Base-by-base conservation (phyloP, 2,888 invertebrate genomes). In the Zhengitettix transpicula region DNA sequence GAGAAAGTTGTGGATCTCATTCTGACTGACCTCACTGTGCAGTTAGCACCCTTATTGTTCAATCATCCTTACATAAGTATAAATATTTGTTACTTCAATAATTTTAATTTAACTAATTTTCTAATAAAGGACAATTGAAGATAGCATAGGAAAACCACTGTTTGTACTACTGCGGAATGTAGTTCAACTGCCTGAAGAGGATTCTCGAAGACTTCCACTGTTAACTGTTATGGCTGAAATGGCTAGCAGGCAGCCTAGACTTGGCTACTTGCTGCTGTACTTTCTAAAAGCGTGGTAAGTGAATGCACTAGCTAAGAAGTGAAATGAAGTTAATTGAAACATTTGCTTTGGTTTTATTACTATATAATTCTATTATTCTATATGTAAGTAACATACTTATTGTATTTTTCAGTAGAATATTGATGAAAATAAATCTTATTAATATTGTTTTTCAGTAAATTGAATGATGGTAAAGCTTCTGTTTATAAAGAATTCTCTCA, bases 401-500 rank as follows among this genome's bases (percentile, higher is more conserved):
- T 7, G 7, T 28, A 2, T 28, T 28, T 28, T 28, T 28, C n/a
- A n/a, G n/a, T 28, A 28, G 2, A 28, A 28, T 28, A 28, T 7
- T 28, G 28, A 28, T 28, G 28, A 28, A 28, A 28, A 28, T 28
- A 28, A 28, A 7, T 28, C 7, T 28, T 28, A 58, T 58, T 58
- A 63, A 59, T 65, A 60, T 60, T 60, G 55, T 64, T 57, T 74
- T 74, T 51, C 69, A 79, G 79, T 65, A 78, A 77, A 68, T 68
- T 74, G 61, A 75, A 73, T 64, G 78, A 79, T 67, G 88, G 90
- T 66, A 92, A 91, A 77, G 82, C 89, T 67, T 83, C 84, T 65
- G 81, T 91, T 58, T 97, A 97, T 74, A 89, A 84, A 74, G 89
- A 92, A 70, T 88, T 93, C 72, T 93, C 94, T 75, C 84, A 84